Evolutionary conservation across 1,140 invertebrate genomes (phyloP).

Genomic region (Pseudoatta argentina): DNA sequence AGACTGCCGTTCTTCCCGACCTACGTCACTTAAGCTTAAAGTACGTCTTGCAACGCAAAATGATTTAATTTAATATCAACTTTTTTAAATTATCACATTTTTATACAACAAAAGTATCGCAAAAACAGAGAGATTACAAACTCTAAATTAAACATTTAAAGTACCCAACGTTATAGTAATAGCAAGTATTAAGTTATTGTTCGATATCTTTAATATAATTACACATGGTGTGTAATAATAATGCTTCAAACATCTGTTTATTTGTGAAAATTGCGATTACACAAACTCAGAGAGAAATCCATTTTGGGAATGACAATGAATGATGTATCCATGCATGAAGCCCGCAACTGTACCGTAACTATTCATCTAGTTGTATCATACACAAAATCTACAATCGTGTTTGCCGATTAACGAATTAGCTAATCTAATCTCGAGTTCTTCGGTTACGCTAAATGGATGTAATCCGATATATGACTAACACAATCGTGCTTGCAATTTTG

Average conservation of each 20-base stretch:
- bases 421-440: slow-evolving; percentile 52
- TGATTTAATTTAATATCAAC: background rate
- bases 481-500: background rate
- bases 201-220: slow-evolving; percentile 5
- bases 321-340: slow-evolving; percentile 10
- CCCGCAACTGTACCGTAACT: slow-evolving; percentile 25
- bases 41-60: slow-evolving; percentile 4
- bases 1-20: background rate
- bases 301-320: slow-evolving; percentile 27
- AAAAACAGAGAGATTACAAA: background rate
- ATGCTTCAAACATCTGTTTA: background rate
- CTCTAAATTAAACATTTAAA: background rate
- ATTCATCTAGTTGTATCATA: slow-evolving; percentile 1
- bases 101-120: background rate
- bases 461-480: slow-evolving; percentile 7
- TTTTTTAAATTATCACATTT: slow-evolving; percentile 8
- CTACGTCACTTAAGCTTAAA: background rate
- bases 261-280: slow-evolving; percentile 27
- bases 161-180: background rate
- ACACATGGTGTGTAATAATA: background rate
- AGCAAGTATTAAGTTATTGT: background rate
- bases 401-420: slow-evolving; percentile 47
- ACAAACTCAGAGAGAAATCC: slow-evolving; percentile 18
- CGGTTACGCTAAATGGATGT: slow-evolving; percentile 21
- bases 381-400: slow-evolving; percentile 42